phyloP scores from a whole-genome alignment of 2,888 invertebrate genomes.

The Onchidella celtica region DNA sequence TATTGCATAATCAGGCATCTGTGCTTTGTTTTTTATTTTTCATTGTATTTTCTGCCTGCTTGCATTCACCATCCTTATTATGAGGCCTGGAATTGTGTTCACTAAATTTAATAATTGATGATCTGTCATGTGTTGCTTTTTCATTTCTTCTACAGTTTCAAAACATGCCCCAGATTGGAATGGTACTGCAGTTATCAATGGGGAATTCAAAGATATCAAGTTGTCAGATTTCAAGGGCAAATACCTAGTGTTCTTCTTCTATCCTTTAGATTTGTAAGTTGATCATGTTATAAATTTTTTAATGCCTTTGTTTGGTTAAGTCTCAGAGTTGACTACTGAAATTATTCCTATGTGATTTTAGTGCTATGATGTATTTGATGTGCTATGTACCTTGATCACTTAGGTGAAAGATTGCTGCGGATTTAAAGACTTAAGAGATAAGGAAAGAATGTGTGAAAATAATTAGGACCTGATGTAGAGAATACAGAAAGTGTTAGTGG shows the following conservation, averaged over 20 bases:
- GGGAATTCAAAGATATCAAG: slow-evolving; percentile 91
- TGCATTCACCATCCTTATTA: background rate
- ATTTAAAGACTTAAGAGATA: no score
- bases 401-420: no score
- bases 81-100: background rate
- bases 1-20: background rate
- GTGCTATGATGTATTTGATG: no score
- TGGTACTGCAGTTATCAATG: slow-evolving; percentile 91
- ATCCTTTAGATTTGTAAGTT: slow-evolving; percentile 91
- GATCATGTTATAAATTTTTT: background rate
- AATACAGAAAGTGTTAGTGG: no score
- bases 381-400: no score
- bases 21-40: background rate
- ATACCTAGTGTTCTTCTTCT: slow-evolving; percentile 95
- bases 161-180: slow-evolving; percentile 90
- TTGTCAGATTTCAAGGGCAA: slow-evolving; percentile 91
- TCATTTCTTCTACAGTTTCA: slow-evolving; percentile 66
- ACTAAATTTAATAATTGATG: background rate
- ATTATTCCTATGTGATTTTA: no score
- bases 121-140: no score
- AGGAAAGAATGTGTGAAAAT: no score
- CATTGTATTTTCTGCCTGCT: background rate
- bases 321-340: no score
- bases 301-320: no score
- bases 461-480: no score